These are phyloP conservation scores for Eristalinus sepulchralis DNA, from an alignment of 2,888 invertebrate genomes.

Conservation along the genomic window DNA sequence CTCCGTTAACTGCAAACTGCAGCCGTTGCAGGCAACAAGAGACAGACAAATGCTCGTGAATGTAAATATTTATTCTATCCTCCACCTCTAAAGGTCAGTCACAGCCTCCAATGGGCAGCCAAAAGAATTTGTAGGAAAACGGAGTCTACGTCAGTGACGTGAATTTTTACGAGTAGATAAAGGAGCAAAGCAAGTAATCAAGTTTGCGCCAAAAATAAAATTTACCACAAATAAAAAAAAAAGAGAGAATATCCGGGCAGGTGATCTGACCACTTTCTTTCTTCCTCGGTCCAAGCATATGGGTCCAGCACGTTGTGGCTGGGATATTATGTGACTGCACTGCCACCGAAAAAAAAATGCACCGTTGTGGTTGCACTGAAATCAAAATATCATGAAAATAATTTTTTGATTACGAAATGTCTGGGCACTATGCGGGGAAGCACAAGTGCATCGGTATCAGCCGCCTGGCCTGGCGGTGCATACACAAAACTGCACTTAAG, in stretches of 20 bases:
- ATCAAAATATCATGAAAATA: slow-evolving; percentile 64
- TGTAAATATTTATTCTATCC: neutral
- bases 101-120: neutral
- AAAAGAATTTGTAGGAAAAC: neutral
- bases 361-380: slow-evolving; percentile 33
- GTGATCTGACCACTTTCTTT: slow-evolving; percentile 68
- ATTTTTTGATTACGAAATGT: slow-evolving; percentile 66
- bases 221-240: slow-evolving; percentile 21
- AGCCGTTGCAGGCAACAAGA: slow-evolving; percentile 2
- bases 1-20: slow-evolving; percentile 17
- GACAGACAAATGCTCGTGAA: slow-evolving; percentile 8
- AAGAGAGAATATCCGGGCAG: slow-evolving; percentile 33
- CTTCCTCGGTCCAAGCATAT: slow-evolving; percentile 8
- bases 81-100: slow-evolving; percentile 14
- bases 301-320: slow-evolving; percentile 32
- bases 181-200: slow-evolving; percentile 37
- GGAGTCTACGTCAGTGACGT: neutral
- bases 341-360: slow-evolving; percentile 46
- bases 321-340: slow-evolving; percentile 56
- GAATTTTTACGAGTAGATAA: neutral
- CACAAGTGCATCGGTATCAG: slow-evolving; percentile 64
- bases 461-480: slow-evolving; percentile 36
- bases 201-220: slow-evolving; percentile 57
- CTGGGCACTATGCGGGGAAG: slow-evolving; percentile 52
- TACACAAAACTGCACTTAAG: slow-evolving; percentile 70